Evolutionary conservation across 2,113 vertebrate species (phyloP), one percentile per base, ranked within the genome.

Genomic region (Chloroceryle aenea): DNA sequence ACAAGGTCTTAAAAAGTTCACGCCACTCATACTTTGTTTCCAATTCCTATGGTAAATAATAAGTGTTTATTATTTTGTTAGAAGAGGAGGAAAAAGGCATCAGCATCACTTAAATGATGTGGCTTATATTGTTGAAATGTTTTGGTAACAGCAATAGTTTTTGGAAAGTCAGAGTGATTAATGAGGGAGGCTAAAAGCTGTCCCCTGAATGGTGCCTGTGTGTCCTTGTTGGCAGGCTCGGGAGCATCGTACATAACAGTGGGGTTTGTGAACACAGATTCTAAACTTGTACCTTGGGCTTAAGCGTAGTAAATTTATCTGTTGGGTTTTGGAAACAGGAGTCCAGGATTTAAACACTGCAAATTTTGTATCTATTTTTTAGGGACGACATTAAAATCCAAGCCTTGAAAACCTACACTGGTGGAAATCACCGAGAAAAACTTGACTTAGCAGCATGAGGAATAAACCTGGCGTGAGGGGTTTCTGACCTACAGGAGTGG

Each of bases 41-140:
- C 23, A 79, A 34, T 92, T 93, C 59, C 63, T 95, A 52, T 3
- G 8, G 74, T 67, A 74, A 87, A 32, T 42, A 87, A 32, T 42
- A 75, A 92, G 58, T 84, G 83, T 76, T 96, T 93, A 92, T 95
- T 93, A 87, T 85, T 94, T 91, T 63, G 34, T 59, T 73, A 73
- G 59, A 89, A 79, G 77, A 61, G 50, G 50, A 93, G 48, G 43
- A 67, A 83, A 85, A 53, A 30, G 79, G 22, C 58, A 53, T 62
- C 87, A 96, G 38, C 55, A 61, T 64, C 80, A 12, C 74, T 93
- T 48, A 13, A 77, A 32, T 26, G 29, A 38, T 86, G 87, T 66
- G 64, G 63, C 59, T 77, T 3, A 9, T 19, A 10, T 21, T 94
- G 93, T 56, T 93, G 76, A 86, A 71, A 67, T 4, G 68, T 80